phyloP scores from a whole-genome alignment of 2,797 vertebrate genomes.

The Scolopax rusticola region DNA sequence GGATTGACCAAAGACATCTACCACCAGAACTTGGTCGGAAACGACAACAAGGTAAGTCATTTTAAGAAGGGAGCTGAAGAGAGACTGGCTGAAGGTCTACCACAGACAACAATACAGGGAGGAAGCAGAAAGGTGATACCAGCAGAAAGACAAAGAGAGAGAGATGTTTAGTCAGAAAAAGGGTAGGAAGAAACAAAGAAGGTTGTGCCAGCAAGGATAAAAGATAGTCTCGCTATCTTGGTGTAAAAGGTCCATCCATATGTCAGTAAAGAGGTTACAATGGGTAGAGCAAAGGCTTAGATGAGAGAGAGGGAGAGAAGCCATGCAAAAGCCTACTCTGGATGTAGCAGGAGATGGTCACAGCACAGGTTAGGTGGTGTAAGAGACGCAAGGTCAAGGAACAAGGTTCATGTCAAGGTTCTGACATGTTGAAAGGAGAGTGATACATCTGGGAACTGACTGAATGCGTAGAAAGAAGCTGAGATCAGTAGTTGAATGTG shows the following conservation, averaged over 20 bases:
- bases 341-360: not conserved
- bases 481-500: not conserved
- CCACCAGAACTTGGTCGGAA: not conserved
- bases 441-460: not conserved
- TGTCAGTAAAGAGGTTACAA: not conserved
- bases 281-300: not conserved
- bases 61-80: not conserved
- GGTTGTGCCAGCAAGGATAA: not conserved
- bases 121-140: not conserved
- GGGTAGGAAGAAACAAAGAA: not conserved
- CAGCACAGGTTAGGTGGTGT: fast-evolving
- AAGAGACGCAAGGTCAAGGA: not conserved
- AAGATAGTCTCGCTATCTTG: not conserved
- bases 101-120: not conserved
- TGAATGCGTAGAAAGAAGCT: not conserved
- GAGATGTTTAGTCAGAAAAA: not conserved
- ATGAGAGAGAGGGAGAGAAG: not conserved
- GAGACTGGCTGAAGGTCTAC: not conserved
- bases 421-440: not conserved
- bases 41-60: not conserved
- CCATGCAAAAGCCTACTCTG: not conserved
- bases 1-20: not conserved
- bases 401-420: not conserved
- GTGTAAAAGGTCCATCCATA: not conserved
- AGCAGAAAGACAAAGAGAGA: not conserved